phyloP scores from a whole-genome alignment of 2,888 invertebrate species.

The Poecilus cupreus region DNA sequence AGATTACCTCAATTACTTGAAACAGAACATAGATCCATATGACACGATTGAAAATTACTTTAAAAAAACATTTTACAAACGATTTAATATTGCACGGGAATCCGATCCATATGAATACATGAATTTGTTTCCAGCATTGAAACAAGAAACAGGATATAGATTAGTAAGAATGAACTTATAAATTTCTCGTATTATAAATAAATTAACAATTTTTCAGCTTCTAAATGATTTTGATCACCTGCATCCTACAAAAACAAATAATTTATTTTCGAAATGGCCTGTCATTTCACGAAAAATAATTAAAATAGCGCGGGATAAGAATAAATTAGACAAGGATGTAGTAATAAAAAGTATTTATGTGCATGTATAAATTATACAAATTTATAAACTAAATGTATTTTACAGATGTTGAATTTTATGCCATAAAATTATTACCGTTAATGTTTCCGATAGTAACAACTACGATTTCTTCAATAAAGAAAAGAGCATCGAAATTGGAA shows the following conservation, averaged over 20 bases:
- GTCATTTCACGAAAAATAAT: background rate
- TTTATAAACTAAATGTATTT: background rate
- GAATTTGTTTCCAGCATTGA: background rate
- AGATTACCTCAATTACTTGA: background rate
- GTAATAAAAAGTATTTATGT: background rate
- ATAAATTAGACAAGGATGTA: background rate
- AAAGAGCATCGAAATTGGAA: background rate
- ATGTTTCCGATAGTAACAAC: background rate
- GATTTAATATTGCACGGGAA: background rate
- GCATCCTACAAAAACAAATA: background rate
- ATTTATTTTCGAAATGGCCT: background rate
- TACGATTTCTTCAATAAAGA: background rate
- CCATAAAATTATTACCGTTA: background rate
- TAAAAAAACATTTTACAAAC: no score
- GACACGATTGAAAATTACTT: no score
- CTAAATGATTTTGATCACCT: background rate
- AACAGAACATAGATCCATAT: no score
- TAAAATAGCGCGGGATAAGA: background rate
- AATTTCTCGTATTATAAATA: no score
- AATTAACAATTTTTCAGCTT: background rate
- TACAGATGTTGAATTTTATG: background rate
- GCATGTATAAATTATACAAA: background rate
- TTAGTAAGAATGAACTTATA: background rate
- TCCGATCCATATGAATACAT: background rate
- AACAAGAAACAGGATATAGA: background rate